Evolutionary conservation across 2,888 invertebrate genomes (phyloP), one percentile per base, ranked within the genome.

Genomic region (Sisyra terminalis): DNA sequence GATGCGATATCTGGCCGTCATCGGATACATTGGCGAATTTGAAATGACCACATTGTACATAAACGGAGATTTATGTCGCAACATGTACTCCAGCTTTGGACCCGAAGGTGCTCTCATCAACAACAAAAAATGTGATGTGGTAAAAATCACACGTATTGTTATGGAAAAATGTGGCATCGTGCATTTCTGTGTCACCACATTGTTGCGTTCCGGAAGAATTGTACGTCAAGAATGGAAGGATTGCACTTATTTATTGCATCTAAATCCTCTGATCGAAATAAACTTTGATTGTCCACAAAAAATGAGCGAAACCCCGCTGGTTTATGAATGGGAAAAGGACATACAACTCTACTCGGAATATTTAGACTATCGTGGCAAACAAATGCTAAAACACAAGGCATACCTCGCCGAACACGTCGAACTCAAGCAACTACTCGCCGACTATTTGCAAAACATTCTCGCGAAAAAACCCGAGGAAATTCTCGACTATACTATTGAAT

Each of bases 221-320:
- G 58, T 78, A 13, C 69, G 66, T 48, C 73, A 76, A 46, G 72
- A 76, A 55, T 76, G 75, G 74, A 65, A 69, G 7, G 65, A 69
- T 44, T 67, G 65, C 44, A 60, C 60, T 46, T 75, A 71, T 50
- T 57, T 73, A 9, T 51, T 77, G 24, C 70, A 74, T 52, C 53
- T 74, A 15, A 75, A 75, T 57, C 74, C 75, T 2, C 53, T 71
- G 10, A 52, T 66, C 37, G 44, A 49, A n/a, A 39, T 58, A 4
- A 44, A 42, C 1, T 47, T 50, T 18, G 50, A 50, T 14, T 52
- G 52, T 46, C 53, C 57, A 6, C 46, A 46, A 3, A 46, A 47
- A 43, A 65, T 67, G 43, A 53, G 56, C 7, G 64, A 66, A 37
- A 54, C 63, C 4, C 65, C 69, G 1, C 52, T 71, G 10, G 62